These are phyloP conservation scores for Bimastos eiseni DNA, from an alignment of 2,888 invertebrate species.

Conservation along the genomic window DNA sequence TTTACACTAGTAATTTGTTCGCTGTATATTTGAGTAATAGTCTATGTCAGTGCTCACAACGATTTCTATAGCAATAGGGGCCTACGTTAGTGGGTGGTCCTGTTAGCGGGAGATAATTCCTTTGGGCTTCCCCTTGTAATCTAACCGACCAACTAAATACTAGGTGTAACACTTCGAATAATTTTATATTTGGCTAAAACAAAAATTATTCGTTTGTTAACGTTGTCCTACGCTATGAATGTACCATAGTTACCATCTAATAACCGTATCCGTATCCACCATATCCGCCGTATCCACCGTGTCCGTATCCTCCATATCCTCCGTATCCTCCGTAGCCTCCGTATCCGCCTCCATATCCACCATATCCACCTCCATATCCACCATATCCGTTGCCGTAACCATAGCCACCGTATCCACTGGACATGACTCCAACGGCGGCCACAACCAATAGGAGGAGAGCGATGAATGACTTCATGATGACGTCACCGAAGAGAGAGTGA, in stretches of 20 bases:
- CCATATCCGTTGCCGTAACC: not conserved
- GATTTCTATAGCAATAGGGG: no score
- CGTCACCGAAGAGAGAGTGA: not conserved
- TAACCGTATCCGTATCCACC: not conserved
- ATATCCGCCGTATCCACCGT: not conserved
- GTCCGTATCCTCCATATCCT: not conserved
- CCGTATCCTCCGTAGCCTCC: not conserved
- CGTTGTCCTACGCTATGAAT: no score
- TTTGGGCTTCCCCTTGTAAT: no score
- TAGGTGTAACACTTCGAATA: no score
- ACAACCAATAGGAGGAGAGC: conserved; percentile 6
- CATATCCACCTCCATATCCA: not conserved
- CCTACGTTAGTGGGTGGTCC: no score
- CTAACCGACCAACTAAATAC: no score
- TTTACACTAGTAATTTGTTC: no score
- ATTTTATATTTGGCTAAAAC: no score
- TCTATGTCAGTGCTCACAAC: no score
- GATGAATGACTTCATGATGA: conserved; percentile 13
- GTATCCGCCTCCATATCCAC: not conserved
- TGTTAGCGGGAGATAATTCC: no score
- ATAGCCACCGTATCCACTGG: not conserved
- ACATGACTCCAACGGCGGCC: not conserved
- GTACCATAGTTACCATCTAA: not conserved
- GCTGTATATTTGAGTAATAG: no score
- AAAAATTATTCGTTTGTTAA: no score